Evolutionary conservation across 2,113 vertebrate genomes (phyloP).

Genomic region (Apeltes quadracus): DNA sequence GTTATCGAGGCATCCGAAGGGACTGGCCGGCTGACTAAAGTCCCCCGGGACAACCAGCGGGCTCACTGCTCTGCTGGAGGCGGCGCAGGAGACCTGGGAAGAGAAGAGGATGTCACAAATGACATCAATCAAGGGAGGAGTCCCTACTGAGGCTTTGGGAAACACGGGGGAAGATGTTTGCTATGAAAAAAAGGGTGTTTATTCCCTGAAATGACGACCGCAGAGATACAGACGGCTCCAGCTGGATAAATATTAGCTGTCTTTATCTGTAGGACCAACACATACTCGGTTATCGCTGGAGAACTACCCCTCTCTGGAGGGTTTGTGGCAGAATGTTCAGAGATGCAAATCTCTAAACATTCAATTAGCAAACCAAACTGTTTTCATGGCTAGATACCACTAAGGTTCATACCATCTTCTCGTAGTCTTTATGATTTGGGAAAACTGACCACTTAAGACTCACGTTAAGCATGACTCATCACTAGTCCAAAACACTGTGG

Average conservation of each 20-base stretch:
- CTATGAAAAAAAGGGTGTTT: neutral
- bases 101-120: neutral
- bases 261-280: conserved; percentile 52
- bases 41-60: conserved; percentile 77
- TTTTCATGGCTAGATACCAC: neutral
- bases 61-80: conserved; percentile 75
- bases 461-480: neutral
- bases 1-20: conserved; percentile 84
- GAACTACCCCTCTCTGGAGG: neutral
- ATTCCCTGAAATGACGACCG: neutral
- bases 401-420: neutral
- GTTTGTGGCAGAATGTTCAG: neutral
- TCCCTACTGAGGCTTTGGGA: neutral
- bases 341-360: neutral
- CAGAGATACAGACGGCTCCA: conserved; percentile 18
- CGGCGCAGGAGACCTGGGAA: conserved; percentile 78
- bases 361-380: neutral
- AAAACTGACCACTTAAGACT: neutral
- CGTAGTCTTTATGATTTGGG: neutral
- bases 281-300: conserved; percentile 14
- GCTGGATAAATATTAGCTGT: conserved; percentile 46
- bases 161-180: neutral
- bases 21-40: conserved; percentile 83
- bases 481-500: neutral
- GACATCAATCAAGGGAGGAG: neutral